A percentile compares a stretch with the other conserved stretches of the same genome.
Evolutionary conservation across 1,140 invertebrate species (phyloP).

Genomic region (Nasonia giraulti): DNA sequence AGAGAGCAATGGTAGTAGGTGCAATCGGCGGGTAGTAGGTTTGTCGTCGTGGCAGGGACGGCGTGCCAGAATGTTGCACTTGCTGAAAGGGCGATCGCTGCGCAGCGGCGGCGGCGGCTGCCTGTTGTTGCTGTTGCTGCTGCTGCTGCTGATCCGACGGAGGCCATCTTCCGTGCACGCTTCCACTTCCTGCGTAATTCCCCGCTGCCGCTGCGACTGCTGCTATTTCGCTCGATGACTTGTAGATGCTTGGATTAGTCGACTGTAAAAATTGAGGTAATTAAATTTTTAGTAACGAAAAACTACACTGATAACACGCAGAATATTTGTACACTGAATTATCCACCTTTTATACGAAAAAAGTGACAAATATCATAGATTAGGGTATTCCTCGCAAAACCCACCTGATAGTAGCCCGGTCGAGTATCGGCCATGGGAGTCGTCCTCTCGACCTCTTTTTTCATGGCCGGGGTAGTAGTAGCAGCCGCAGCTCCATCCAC

Average conservation of each 20-base stretch:
- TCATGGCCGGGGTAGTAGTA: background rate
- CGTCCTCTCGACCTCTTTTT: background rate
- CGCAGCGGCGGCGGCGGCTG: background rate
- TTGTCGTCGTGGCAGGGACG: background rate
- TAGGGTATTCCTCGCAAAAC: background rate
- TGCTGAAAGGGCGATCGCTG: background rate
- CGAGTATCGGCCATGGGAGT: background rate
- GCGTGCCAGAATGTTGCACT: background rate
- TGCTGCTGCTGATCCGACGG: background rate
- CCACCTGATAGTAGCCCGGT: constrained; percentile 20
- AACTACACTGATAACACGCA: no score
- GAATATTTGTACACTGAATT: no score
- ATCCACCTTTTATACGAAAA: background rate
- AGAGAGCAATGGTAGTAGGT: constrained; percentile 3
- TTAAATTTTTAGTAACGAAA: background rate
- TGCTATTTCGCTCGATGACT: background rate
- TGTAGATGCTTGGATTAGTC: background rate
- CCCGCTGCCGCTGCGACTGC: background rate
- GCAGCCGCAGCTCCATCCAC: background rate
- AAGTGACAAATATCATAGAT: no score
- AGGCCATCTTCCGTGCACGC: constrained; percentile 19
- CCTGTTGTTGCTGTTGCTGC: background rate
- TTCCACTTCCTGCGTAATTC: background rate
- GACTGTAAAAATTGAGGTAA: background rate
- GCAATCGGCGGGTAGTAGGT: constrained; percentile 6